phyloP scores from a whole-genome alignment of 2,888 invertebrate species.

The Aethes cnicana region DNA sequence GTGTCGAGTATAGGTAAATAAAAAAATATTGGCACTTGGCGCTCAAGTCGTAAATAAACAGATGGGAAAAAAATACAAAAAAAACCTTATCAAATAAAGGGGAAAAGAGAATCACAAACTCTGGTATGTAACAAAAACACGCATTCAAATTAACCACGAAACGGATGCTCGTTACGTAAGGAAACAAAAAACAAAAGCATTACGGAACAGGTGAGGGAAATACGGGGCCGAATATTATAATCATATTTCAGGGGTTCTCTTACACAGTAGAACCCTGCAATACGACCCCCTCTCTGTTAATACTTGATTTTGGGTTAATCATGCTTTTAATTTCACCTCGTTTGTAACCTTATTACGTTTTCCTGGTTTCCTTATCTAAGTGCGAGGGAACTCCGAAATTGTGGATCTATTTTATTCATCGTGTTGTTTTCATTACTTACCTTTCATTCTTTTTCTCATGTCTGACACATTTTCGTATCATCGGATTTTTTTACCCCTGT shows the following conservation, averaged over 20 bases:
- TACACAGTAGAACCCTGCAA: constrained; percentile 19
- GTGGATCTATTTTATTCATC: too few species aligned
- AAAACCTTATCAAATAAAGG: constrained; percentile 36
- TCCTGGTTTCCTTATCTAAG: constrained; percentile 1
- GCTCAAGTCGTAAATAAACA: constrained; percentile 5
- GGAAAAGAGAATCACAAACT: constrained; percentile 53
- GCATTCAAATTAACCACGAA: constrained; percentile 72
- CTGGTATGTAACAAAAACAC: constrained; percentile 63
- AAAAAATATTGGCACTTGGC: neutral
- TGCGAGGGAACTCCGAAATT: neutral
- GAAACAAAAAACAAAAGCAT: constrained; percentile 60
- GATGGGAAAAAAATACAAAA: constrained; percentile 14
- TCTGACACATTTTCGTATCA: too few species aligned
- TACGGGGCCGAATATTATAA: constrained; percentile 57
- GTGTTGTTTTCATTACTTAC: too few species aligned
- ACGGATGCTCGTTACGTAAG: constrained; percentile 71
- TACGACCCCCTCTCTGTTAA: constrained; percentile 10
- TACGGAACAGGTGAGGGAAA: constrained; percentile 62
- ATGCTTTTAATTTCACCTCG: constrained; percentile 29
- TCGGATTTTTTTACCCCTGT: too few species aligned
- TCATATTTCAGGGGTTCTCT: constrained; percentile 52
- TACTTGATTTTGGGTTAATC: constrained; percentile 29
- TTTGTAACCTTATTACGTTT: constrained; percentile 19
- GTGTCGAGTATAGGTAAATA: neutral
- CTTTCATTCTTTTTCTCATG: too few species aligned